phyloP scores from a whole-genome alignment of 2,797 vertebrate species.

The Sternotherus odoratus region DNA sequence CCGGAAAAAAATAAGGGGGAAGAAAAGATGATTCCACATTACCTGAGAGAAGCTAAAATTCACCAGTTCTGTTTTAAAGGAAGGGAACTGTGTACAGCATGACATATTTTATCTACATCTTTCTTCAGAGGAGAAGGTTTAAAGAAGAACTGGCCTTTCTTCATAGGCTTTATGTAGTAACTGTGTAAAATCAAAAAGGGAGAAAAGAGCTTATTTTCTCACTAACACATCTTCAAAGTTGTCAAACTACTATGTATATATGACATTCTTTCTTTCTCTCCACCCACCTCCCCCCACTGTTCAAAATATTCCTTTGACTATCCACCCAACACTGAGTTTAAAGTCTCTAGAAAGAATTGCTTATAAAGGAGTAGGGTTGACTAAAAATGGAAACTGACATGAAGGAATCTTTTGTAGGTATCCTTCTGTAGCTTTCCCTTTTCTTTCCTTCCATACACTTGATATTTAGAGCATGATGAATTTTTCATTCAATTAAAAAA shows the following conservation, averaged over 20 bases:
- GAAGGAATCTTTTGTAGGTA: not conserved
- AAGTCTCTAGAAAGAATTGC: constrained; percentile 19
- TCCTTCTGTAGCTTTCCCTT: not conserved
- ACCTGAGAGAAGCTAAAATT: not conserved
- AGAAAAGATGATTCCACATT: not conserved
- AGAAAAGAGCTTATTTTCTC: not conserved
- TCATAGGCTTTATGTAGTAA: not conserved
- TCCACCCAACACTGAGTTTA: constrained; percentile 33
- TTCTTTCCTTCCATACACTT: not conserved
- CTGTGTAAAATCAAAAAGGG: constrained; percentile 30
- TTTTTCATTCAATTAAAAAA: not conserved
- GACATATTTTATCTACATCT: not conserved
- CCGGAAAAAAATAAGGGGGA: not conserved
- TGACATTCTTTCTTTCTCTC: not conserved
- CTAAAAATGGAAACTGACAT: constrained; percentile 18
- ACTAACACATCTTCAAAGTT: constrained; percentile 35
- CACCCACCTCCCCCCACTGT: not conserved
- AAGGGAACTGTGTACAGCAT: rapidly evolving
- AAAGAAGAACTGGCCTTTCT: not conserved
- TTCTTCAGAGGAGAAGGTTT: not conserved
- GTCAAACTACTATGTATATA: not conserved
- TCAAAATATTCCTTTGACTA: constrained; percentile 45
- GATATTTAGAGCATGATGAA: not conserved
- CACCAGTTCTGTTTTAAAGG: not conserved
- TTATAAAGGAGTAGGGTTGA: constrained; percentile 9